Base-by-base conservation (phyloP, 2,797 vertebrate species). In the Labroides dimidiatus region DNA sequence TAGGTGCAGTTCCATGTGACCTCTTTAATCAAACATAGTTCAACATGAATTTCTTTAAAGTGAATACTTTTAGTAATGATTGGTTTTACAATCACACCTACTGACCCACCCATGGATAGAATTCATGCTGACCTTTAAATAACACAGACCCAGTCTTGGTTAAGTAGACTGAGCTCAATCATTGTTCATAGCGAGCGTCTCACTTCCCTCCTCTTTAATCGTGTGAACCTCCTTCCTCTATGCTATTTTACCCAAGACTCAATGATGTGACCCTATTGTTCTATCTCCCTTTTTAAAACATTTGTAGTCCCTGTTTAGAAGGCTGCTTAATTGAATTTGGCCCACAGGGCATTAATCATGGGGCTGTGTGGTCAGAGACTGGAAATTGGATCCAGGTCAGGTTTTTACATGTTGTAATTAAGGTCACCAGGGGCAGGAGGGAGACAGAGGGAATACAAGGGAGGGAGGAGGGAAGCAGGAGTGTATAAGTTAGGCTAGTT, bases 361-460 rank as follows among this genome's bases (percentile, higher is more conserved):
- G 74, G 71, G 69, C 64, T 68, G 61, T 77, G 61, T 77, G 82
- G 84, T 87, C 66, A 17, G 63, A 72, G 78, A 59, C 71, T 90
- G 80, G 73, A 87, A 91, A 90, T 89, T 88, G 76, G 78, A 88
- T 89, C 78, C 83, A 81, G 86, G 85, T 92, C 75, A 87, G 62
- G 73, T 82, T 87, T 91, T 84, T 88, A 85, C 89, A 90, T 87
- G 77, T 87, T 89, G 86, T 92, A 92, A 92, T 91, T 91, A 90
- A 90, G 86, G 89, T 88, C 80, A 82, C 69, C 3, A 2, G 72
- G 85, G 80, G 45, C 75, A 70, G 53, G 49, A 53, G 8, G 30
- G 30, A 79, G 76, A 20, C 54, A 14, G 64, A 56, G 47, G 37
- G 53, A 58, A 60, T 37, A 14, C 27, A 44, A 50, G 37, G 33